Evolutionary conservation across 2,888 invertebrate species (phyloP).

Genomic region (Perizoma affinitatum): DNA sequence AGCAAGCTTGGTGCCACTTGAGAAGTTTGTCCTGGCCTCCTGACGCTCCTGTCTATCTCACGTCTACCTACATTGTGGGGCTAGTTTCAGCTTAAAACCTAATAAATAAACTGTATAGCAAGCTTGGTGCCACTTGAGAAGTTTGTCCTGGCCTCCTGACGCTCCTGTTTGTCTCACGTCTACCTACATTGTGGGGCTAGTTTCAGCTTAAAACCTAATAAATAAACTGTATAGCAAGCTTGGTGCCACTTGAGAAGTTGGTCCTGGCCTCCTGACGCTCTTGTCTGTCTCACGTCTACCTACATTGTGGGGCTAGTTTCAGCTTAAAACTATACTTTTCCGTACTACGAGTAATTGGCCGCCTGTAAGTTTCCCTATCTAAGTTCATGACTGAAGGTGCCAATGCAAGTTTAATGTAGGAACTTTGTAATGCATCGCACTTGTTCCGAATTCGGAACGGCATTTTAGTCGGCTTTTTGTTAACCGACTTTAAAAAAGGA

Average conservation of each 20-base stretch:
- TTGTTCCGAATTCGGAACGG: no score
- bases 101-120: no score
- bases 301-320: conserved; percentile 3
- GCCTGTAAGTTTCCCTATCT: not conserved
- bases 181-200: conserved; percentile 1
- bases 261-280: not conserved
- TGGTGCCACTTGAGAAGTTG: no score
- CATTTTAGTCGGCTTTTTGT: no score
- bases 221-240: no score
- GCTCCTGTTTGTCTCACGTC: not conserved
- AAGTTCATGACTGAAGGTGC: not conserved
- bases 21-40: not conserved
- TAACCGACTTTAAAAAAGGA: no score
- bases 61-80: not conserved
- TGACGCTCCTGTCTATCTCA: not conserved
- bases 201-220: conserved; percentile 6
- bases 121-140: no score
- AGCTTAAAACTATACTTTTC: conserved; percentile 2
- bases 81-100: conserved; percentile 5
- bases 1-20: no score
- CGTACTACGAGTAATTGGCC: not conserved
- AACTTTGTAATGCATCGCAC: no score
- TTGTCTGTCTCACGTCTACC: conserved; percentile 1
- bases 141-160: not conserved
- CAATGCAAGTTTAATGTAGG: not conserved